Percentiles rank a stretch among this genome's conserved stretches.
Conservation (phyloP, 2,113 vertebrate genomes). For the Oryctolagus cuniculus region mOryCun1.1 NC_091449.1:45223001-45223500, state of each 20-base stretch:
- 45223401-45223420: slow-evolving; percentile 28
- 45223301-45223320: neutral
- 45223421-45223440: slow-evolving; percentile 68
- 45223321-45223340: slow-evolving; percentile 46
- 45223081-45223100: slow-evolving; percentile 5
- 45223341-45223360: slow-evolving; percentile 58
- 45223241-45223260: neutral
- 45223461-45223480: slow-evolving; percentile 58
- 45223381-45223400: slow-evolving; percentile 67
- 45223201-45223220: neutral
- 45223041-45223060: slow-evolving; percentile 63
- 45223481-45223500: slow-evolving; percentile 76
- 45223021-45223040: slow-evolving; percentile 40
- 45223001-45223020: neutral
- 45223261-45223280: neutral
- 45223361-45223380: slow-evolving; percentile 59
- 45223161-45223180: neutral
- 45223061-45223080: slow-evolving; percentile 1
- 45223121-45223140: neutral
- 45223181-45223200: neutral
- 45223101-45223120: slow-evolving; percentile 45
- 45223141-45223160: neutral
- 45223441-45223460: slow-evolving; percentile 58
- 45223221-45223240: neutral
- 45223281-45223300: neutral